Evolutionary conservation across 2,113 vertebrate genomes (phyloP).

Genomic region (Pterocles gutturalis): DNA sequence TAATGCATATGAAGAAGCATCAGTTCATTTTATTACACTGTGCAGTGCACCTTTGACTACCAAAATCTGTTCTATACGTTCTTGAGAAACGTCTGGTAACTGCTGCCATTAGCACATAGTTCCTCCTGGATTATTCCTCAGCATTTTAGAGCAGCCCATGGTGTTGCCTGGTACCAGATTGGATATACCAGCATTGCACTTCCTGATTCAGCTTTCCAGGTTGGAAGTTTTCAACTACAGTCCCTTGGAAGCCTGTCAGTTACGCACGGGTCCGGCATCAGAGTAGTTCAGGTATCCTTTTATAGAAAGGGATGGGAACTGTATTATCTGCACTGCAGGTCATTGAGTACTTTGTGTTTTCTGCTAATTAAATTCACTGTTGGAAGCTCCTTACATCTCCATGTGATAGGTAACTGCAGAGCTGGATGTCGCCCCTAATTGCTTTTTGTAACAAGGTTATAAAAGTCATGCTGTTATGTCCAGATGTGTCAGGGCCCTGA

Average conservation of each 20-base stretch:
- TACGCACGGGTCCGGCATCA: neutral
- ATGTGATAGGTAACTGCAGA: slow-evolving; percentile 60
- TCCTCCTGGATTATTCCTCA: neutral
- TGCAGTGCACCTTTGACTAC: neutral
- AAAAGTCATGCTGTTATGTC: slow-evolving; percentile 1
- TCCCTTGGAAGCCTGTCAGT: neutral
- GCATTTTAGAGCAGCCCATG: neutral
- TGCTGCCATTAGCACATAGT: neutral
- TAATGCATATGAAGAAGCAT: neutral
- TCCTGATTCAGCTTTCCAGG: neutral
- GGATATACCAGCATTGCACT: neutral
- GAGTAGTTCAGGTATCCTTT: slow-evolving; percentile 31
- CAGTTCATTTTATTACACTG: neutral
- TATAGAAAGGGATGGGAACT: slow-evolving; percentile 12
- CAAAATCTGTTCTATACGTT: neutral
- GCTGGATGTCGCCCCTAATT: slow-evolving; percentile 71
- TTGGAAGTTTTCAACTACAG: neutral
- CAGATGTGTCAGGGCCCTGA: slow-evolving; percentile 5
- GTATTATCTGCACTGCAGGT: slow-evolving; percentile 60
- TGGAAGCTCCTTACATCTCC: slow-evolving; percentile 71
- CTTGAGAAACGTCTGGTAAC: neutral
- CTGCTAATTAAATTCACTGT: slow-evolving; percentile 79
- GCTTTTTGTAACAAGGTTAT: slow-evolving; percentile 76
- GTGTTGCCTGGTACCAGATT: neutral
- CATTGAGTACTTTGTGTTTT: slow-evolving; percentile 20